phyloP scores from a whole-genome alignment of 2,113 vertebrate genomes.

The Dipodomys spectabilis region DNA sequence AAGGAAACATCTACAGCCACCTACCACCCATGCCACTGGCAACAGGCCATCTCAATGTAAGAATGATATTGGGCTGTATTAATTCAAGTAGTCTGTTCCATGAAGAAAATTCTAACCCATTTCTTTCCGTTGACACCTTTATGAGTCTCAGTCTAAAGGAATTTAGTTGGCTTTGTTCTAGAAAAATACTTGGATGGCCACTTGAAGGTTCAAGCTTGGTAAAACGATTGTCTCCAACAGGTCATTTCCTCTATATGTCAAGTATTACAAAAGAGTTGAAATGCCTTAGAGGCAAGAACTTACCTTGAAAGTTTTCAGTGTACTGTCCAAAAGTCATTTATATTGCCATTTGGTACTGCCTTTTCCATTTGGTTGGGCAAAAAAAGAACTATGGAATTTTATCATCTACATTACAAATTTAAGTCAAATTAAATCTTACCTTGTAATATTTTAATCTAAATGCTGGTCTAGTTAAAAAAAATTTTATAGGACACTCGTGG shows the following conservation, averaged over 20 bases:
- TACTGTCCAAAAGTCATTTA: background rate
- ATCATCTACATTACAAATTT: background rate
- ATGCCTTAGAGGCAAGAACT: background rate
- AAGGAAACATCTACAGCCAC: too few species aligned
- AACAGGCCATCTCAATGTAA: background rate
- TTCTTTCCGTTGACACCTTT: background rate
- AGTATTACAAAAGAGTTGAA: background rate
- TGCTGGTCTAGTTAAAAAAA: background rate
- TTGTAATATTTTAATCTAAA: background rate
- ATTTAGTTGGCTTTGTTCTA: background rate
- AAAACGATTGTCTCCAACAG: background rate
- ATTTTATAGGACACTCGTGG: too few species aligned
- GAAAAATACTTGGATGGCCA: background rate
- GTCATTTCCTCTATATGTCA: background rate
- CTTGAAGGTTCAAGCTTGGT: background rate
- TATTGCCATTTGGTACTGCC: background rate
- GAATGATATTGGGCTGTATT: background rate
- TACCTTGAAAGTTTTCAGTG: background rate
- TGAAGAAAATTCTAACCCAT: background rate
- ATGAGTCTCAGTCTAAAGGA: background rate
- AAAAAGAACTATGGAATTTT: background rate
- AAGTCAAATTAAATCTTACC: conserved; percentile 23
- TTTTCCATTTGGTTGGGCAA: conserved; percentile 23
- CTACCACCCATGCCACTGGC: too few species aligned
- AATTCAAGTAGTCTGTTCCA: background rate